Evolutionary conservation across 2,113 vertebrate genomes (phyloP).

Genomic region (Trematocara macrostoma): DNA sequence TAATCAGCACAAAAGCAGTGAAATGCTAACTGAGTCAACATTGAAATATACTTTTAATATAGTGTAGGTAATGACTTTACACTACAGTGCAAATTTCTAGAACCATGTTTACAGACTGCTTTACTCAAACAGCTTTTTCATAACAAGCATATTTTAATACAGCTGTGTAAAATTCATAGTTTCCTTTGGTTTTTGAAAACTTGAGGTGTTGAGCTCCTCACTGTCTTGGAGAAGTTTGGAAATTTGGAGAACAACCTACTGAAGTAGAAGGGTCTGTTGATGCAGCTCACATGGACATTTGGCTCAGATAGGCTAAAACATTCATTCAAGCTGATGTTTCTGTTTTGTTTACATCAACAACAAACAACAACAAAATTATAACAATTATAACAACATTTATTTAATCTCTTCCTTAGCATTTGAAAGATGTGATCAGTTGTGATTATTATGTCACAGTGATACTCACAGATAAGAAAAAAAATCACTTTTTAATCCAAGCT

Average conservation of each 20-base stretch:
- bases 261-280: neutral
- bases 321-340: neutral
- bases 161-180: neutral
- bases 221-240: neutral
- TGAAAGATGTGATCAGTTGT: neutral
- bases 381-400: neutral
- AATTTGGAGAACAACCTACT: neutral
- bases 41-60: neutral
- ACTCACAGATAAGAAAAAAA: neutral
- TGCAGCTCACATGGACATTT: neutral
- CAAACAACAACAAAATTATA: neutral
- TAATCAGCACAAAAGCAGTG: neutral
- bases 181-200: neutral
- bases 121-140: neutral
- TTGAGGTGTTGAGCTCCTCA: neutral
- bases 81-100: neutral
- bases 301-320: neutral
- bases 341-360: neutral
- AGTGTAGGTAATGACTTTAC: neutral
- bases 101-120: neutral
- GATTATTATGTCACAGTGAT: neutral
- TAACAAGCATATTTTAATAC: neutral
- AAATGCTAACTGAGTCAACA: neutral
- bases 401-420: neutral
- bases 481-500: neutral